phyloP scores from a whole-genome alignment of 2,888 invertebrate species.

The Tenthredo notha region DNA sequence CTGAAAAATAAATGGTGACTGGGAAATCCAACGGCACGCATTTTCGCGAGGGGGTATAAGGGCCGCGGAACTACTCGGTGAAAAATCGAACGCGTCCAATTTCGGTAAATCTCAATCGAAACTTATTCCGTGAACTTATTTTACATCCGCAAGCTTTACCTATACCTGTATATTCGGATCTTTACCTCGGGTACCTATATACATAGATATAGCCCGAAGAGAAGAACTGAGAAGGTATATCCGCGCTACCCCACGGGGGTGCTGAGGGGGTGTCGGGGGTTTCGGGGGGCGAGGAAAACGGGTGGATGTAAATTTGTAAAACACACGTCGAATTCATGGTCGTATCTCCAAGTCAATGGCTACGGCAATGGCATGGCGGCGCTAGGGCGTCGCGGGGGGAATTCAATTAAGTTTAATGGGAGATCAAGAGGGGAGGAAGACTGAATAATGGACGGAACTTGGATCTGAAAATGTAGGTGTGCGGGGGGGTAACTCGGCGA shows the following conservation, averaged over 20 bases:
- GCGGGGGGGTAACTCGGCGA: slow-evolving; percentile 11
- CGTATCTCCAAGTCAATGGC: slow-evolving; percentile 64
- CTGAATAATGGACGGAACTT: slow-evolving; percentile 53
- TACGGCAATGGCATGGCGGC: slow-evolving; percentile 59
- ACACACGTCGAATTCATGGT: slow-evolving; percentile 64
- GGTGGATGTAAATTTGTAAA: slow-evolving; percentile 67
- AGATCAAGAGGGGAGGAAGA: slow-evolving; percentile 68
- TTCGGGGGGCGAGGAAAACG: slow-evolving; percentile 49
- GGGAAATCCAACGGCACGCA: slow-evolving; percentile 11
- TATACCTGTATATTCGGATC: not conserved
- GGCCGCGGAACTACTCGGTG: slow-evolving; percentile 25
- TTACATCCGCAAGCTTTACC: not conserved
- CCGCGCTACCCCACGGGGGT: not conserved
- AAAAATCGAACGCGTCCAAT: slow-evolving; percentile 54
- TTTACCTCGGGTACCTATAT: not conserved
- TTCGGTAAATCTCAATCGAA: slow-evolving; percentile 55
- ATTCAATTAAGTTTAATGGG: slow-evolving; percentile 82
- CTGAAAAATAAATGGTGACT: slow-evolving; percentile 18
- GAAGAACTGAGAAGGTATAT: not conserved
- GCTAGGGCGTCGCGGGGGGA: slow-evolving; percentile 69
- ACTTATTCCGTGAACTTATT: slow-evolving; percentile 42
- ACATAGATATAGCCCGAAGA: not conserved
- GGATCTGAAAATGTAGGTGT: slow-evolving; percentile 21
- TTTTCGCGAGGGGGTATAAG: not conserved
- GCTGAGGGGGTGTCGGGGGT: not conserved